Base-by-base conservation (phyloP, 1,140 invertebrate species). In the Bombus waltoni region DNA sequence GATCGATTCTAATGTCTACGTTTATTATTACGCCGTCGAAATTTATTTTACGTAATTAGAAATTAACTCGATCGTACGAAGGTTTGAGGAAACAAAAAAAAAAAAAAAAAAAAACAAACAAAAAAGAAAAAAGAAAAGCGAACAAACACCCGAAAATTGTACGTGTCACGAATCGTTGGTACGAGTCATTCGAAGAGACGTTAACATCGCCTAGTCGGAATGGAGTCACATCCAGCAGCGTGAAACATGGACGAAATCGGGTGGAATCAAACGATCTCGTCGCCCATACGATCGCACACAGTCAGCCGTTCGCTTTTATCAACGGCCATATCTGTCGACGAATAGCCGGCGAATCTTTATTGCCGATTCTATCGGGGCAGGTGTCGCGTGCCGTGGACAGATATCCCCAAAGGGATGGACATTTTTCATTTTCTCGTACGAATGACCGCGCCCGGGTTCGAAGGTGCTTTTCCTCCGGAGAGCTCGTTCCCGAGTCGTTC, bases 341-440 rank as follows among this genome's bases (percentile, higher is more conserved):
- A 38, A 59, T 47, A 70, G 44, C 72, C 71, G 53, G 47, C 15
- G 47, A 84, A 77, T 85, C 38, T 87, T 77, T 81, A 78, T 87
- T 25, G 35, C 25, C 75, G 53, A 76, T 87, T 73, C 18, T 59
- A 71, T 87, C 35, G 57, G n/a, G 18, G n/a, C 13, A 70, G 57
- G 57, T 76, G 78, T 81, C 72, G 81, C 70, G 59, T 40, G 72
- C 40, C 32, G 28, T 65, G 38, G 70, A 76, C 65, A 35, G 47
- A 53, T 44, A 78, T 44, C 40, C 75, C 59, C 15, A 53, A 66
- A 73, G n/a, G 73, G 68, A 5, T 42, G 73, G 42, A 68, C 62
- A 78, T 90, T 89, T 90, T 83, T 90, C 88, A 89, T 89, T 90
- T 87, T 87, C 59, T 35, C 15, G 44, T 59, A 79, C 74, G 38